Conservation (phyloP, 2,113 vertebrate species). For the Atrichornis clamosus region DNA sequence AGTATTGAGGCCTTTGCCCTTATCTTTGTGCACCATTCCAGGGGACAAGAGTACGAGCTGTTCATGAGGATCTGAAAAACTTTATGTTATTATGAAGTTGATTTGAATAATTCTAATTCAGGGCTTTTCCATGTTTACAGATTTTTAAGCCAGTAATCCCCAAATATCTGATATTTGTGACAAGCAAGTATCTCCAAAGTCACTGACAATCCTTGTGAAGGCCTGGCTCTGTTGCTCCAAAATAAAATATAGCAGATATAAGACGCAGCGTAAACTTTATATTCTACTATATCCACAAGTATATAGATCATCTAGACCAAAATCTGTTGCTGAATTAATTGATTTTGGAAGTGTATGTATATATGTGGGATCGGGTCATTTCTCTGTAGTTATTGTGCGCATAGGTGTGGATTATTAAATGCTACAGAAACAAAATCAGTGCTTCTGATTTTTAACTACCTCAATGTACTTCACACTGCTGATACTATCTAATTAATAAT, state of each 20-base stretch:
- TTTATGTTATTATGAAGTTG: not conserved
- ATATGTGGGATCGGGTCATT: not conserved
- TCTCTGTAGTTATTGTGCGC: not conserved
- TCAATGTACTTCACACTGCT: not conserved
- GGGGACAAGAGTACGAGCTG: not conserved
- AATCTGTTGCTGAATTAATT: not conserved
- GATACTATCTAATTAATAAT: not conserved
- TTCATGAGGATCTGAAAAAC: not conserved
- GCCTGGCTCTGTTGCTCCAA: not conserved
- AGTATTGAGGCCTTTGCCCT: not conserved
- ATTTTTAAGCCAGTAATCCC: not conserved
- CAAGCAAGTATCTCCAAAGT: not conserved
- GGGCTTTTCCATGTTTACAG: not conserved
- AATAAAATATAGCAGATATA: not conserved
- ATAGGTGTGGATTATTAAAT: not conserved
- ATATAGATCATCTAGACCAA: not conserved
- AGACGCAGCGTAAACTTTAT: not conserved
- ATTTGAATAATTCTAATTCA: not conserved
- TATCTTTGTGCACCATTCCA: not conserved
- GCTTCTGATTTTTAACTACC: not conserved
- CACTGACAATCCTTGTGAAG: not conserved
- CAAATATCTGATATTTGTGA: not conserved
- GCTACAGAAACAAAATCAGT: not conserved
- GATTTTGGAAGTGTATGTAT: not conserved
- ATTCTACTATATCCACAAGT: not conserved